Base-by-base conservation (phyloP, 2,888 invertebrate genomes). In the Podotricha telesiphe region DNA sequence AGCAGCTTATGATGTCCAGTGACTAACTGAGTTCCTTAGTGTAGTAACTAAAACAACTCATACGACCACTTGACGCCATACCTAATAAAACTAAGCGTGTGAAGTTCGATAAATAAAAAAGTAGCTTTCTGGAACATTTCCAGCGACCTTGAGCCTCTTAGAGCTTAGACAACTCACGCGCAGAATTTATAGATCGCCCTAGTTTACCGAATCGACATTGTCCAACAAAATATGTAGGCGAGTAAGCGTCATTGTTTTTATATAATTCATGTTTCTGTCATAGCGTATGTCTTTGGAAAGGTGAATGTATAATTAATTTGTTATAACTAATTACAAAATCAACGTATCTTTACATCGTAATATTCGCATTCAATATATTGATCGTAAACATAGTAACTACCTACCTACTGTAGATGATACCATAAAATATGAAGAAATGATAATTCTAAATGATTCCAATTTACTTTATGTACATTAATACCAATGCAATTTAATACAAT, bases 91-190 rank as follows among this genome's bases (percentile, higher is more conserved):
- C 66, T 50, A 61, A 63, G 63, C 61, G 40, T 62, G 66, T 47
- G 50, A 42, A 67, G 56, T 51, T 51, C 13, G 34, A 65, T 37
- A 70, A 64, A 70, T 68, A 70, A 72, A 75, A 75, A 82, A 80
- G 80, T 80, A 83, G 80, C 79, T 83, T 84, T 84, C 84, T 92
- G 91, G 91, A 91, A 82, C 86, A 78, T 73, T 83, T 91, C 90
- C 91, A 93, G 86, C 89, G 90, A 89, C 92, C 92, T 92, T 93
- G 92, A 82, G 82, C 86, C 81, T 79, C 82, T 86, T 85, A 78
- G 77, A 80, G 81, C 85, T 85, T 84, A 82, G 79, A 82, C 82
- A 83, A 80, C 86, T 85, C 86, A 83, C 84, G 84, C 84, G 79
- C 80, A 78, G 83, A 86, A 85, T 85, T 88, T 88, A 87, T 85